phyloP scores from a whole-genome alignment of 2,113 vertebrate genomes.

The Oceanites oceanicus region DNA sequence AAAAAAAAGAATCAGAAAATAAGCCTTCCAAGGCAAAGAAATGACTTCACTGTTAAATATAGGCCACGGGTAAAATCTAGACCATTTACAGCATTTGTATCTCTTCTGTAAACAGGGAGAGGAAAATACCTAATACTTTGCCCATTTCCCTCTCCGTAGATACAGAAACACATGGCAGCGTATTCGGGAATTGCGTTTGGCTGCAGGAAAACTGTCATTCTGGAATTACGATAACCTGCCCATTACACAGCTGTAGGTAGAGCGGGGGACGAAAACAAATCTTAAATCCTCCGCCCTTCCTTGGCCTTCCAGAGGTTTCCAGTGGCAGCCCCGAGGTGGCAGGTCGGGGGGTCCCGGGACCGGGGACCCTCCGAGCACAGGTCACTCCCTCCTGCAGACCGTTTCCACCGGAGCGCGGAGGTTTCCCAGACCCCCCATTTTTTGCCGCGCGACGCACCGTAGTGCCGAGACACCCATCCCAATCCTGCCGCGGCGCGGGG shows the following conservation, averaged over 20 bases:
- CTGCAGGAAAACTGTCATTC: neutral
- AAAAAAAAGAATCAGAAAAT: neutral
- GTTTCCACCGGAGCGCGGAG: fast-evolving
- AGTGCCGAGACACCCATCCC: fast-evolving
- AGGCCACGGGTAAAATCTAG: constrained; percentile 2
- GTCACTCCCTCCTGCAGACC: neutral
- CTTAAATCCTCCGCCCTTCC: neutral
- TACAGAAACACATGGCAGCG: neutral
- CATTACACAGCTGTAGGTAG: neutral
- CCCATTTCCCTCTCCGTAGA: neutral
- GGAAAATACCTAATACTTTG: neutral
- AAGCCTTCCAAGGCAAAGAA: neutral
- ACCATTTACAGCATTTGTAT: neutral
- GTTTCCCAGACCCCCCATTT: fast-evolving
- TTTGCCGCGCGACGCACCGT: fast-evolving
- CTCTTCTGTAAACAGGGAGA: neutral
- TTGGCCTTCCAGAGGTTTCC: neutral
- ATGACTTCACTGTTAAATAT: constrained; percentile 17
- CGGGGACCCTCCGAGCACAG: neutral
- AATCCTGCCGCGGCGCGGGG: fast-evolving
- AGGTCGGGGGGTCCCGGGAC: neutral
- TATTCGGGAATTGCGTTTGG: neutral
- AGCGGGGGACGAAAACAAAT: neutral
- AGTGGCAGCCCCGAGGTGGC: fast-evolving
- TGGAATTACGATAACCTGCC: neutral